phyloP scores from a whole-genome alignment of 2,113 vertebrate species.

The Gobiocypris rarus region DNA sequence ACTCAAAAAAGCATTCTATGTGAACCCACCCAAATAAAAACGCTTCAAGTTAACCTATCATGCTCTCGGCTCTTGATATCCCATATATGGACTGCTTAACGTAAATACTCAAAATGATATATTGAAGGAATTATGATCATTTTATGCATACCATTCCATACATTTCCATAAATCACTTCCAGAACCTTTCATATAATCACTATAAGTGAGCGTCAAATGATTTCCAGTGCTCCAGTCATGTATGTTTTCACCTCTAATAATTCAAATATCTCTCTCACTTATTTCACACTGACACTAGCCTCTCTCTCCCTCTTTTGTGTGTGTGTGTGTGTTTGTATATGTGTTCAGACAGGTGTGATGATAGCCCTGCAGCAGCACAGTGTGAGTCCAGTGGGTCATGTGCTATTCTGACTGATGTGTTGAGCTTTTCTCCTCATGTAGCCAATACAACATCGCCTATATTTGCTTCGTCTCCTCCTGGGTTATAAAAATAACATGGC shows the following conservation, averaged over 20 bases:
- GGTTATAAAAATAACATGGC: conserved; percentile 24
- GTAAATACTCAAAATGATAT: background rate
- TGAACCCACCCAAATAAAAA: too few species aligned
- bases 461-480: conserved; percentile 7
- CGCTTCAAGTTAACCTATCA: too few species aligned
- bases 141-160: background rate
- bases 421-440: conserved; percentile 12
- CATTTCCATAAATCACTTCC: background rate
- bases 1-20: too few species aligned
- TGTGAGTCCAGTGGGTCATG: background rate
- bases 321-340: background rate
- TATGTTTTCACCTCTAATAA: background rate
- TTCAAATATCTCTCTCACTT: background rate
- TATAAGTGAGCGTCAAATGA: background rate
- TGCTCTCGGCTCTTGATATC: too few species aligned
- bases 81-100: too few species aligned
- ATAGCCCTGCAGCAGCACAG: background rate
- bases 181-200: background rate
- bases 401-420: conserved; percentile 24
- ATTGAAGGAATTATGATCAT: background rate
- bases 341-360: conserved; percentile 32
- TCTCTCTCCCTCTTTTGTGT: background rate
- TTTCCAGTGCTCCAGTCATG: background rate
- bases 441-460: background rate
- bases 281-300: background rate